Conservation (phyloP, 2,113 vertebrate genomes). For the Connochaetes taurinus region DNA sequence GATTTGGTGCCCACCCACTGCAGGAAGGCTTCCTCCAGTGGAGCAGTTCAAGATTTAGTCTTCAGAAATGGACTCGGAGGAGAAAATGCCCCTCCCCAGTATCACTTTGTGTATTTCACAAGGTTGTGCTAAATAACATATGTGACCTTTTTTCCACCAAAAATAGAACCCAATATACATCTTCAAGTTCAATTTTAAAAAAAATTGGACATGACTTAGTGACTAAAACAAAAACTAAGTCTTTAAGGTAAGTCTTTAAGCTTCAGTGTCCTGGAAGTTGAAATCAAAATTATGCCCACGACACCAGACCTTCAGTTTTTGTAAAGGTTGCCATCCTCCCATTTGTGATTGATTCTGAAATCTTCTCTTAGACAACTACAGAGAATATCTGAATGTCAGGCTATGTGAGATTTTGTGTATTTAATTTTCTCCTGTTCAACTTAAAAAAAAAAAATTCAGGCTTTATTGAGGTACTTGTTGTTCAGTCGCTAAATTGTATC, state of each 20-base stretch:
- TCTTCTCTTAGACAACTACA: neutral
- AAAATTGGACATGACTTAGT: neutral
- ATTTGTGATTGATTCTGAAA: neutral
- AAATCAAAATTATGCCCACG: neutral
- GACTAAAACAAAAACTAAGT: neutral
- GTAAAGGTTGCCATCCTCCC: neutral
- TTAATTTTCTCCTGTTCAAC: neutral
- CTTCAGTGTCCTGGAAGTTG: neutral
- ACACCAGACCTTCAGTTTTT: neutral
- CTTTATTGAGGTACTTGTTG: neutral
- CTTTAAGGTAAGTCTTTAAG: neutral
- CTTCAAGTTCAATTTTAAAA: conserved; percentile 37
- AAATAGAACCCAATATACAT: conserved; percentile 42
- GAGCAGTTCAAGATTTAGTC: neutral
- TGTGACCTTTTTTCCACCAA: conserved; percentile 3
- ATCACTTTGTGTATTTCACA: neutral
- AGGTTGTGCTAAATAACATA: neutral
- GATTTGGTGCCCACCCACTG: neutral
- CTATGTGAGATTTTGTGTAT: neutral
- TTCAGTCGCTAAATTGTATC: neutral
- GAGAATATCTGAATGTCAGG: neutral
- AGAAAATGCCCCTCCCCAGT: neutral
- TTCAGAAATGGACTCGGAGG: neutral
- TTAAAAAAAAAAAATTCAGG: neutral
- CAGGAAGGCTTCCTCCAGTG: fast-evolving